phyloP scores from a whole-genome alignment of 2,797 vertebrate species.

The Neopelma chrysocephalum region DNA sequence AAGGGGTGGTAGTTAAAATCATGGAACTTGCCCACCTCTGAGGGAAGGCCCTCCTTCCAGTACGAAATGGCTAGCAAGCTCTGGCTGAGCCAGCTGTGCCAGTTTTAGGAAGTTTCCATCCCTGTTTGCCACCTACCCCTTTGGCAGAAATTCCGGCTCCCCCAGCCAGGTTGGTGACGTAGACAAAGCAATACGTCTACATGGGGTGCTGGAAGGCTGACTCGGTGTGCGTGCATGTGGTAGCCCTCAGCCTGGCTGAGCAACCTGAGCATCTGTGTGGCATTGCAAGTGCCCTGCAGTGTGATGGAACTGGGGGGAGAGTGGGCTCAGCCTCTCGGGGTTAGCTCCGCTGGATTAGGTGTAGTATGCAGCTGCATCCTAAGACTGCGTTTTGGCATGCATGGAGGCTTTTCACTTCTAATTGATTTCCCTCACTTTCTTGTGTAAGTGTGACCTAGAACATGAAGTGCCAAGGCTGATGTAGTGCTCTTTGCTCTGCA shows the following conservation, averaged over 20 bases:
- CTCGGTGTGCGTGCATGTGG: rapidly evolving
- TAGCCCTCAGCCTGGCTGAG: background rate
- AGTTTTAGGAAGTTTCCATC: background rate
- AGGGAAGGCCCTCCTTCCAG: background rate
- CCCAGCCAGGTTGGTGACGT: rapidly evolving
- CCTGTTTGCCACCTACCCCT: background rate
- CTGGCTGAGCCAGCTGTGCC: background rate
- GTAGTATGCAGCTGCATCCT: background rate
- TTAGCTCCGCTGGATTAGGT: background rate
- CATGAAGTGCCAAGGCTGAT: background rate
- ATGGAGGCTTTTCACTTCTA: background rate
- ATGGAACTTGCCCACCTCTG: background rate
- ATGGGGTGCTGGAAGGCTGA: rapidly evolving
- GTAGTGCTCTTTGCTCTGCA: background rate
- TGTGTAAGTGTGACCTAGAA: background rate
- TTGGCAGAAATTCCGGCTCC: background rate
- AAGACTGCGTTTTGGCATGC: background rate
- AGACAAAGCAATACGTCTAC: rapidly evolving
- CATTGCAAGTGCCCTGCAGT: background rate
- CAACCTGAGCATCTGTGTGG: background rate
- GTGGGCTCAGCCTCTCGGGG: background rate
- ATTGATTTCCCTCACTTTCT: slow-evolving; percentile 16
- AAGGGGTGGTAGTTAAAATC: background rate
- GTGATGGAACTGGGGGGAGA: rapidly evolving
- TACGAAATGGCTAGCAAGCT: background rate